Evolutionary conservation across 1,140 invertebrate species (phyloP), one percentile per base, ranked within the genome.

Genomic region (Rhagoletis zephyria): DNA sequence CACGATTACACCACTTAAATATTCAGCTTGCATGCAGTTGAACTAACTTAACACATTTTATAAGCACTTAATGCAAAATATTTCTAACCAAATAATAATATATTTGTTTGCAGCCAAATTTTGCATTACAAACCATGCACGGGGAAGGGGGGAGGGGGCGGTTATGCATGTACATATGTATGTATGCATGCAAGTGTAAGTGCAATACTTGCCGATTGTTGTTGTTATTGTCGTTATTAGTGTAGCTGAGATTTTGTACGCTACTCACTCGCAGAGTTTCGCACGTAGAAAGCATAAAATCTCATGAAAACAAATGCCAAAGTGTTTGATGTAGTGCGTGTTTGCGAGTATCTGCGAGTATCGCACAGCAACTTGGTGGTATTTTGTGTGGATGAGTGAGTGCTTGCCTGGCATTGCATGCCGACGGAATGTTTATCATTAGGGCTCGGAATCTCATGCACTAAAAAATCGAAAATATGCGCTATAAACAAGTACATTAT

Each of bases 31-130:
- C 74, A 81, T 81, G 45, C n/a, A 56, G 74, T 81, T 81, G 74
- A 81, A 81, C 74, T 81, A 81, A 81, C 74, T 81, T 81, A 81
- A 81, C 74, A 81, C 74, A 81, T 81, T 81, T 81, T 81, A 81
- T 81, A 81, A 81, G 74, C 74, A 81, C 74, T 81, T 81, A 81
- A 81, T 81, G 45, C 74, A 81, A 81, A 81, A 81, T 81, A 81
- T 81, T 81, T 51, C 74, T 56, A 81, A 81, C 74, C 74, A 81
- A 81, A 81, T 81, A 81, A 81, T 81, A 19, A 51, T 81, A 81
- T 81, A 81, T 81, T 81, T 81, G 74, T 81, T 81, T 56, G 74
- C 7, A 30, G 48, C 48, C n/a, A 81, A 81, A n/a, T 81, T 81
- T 81, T 81, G 74, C 74, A 59, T 81, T 56, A 56, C 74, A 81